Base-by-base conservation (phyloP, 2,113 vertebrate species). In the Scolopax mira region DNA sequence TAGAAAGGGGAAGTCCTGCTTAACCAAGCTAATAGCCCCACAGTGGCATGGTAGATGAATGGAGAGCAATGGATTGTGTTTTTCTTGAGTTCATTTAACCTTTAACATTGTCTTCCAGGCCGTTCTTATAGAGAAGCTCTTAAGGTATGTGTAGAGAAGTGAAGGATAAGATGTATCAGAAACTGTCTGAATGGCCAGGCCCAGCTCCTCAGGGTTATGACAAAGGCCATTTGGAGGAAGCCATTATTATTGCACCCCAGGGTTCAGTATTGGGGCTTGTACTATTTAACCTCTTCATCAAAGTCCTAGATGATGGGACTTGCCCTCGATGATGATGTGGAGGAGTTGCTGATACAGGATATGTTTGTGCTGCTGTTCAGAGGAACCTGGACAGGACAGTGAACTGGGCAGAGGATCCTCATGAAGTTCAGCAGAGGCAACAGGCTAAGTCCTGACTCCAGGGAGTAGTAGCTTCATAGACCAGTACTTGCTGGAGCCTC, bases 141-240 rank as follows among this genome's bases (percentile, higher is more conserved):
- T 16, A 27, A 49, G 65, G 13, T 35, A 6, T 27, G 5, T 35
- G 10, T 48, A 31, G 30, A 55, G 60, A 69, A 65, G n/a, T 25
- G 55, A n/a, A 23, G 35, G 18, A 4, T 82, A 18, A 28, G 8
- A 3, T 11, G 1, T 80, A 16, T 61, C 30, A 69, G 44, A 55
- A 86, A 3, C 13, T 6, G 5, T 3, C 6, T 42, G 41, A 69
- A 22, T 49, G 18, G 12, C 55, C 22, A 84, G 52, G 62, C 49
- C 23, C 12, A 42, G 12, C 21, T 42, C 0, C 0, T 22, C 17
- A 52, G n/a, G 7, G 5, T 8, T 61, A 44, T 23, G 21, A 2
- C 21, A 35, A 39, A 66, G 69, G 19, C 33, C 5, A 3, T 89
- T 81, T 5, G 5, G 31, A 81, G 35, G 37, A 65, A 79, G 18